Conservation (phyloP, 2,797 vertebrate species). For the Fringilla coelebs region DNA sequence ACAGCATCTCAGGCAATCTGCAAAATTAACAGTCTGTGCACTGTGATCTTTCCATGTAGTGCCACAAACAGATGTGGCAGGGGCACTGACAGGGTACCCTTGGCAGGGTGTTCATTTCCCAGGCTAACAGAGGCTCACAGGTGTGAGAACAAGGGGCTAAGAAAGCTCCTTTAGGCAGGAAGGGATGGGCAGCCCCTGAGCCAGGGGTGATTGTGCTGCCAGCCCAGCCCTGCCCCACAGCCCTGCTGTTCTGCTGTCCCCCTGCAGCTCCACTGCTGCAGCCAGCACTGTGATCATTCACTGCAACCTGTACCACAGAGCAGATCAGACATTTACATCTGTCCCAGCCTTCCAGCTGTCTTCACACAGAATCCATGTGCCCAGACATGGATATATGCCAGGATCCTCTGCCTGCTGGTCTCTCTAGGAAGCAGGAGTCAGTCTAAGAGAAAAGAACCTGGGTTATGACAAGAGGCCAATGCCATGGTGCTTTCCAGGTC, state of each 20-base stretch:
- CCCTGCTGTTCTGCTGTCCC: neutral
- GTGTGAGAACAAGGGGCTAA: neutral
- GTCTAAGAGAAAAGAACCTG: neutral
- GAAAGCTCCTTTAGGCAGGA: neutral
- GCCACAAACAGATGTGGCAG: neutral
- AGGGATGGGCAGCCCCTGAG: neutral
- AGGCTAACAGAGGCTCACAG: neutral
- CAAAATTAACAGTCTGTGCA: conserved; percentile 9
- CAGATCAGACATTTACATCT: conserved; percentile 9
- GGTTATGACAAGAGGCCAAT: neutral
- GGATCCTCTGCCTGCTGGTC: neutral
- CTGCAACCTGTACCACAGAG: neutral
- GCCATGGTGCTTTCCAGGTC: neutral
- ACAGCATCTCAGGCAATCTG: neutral
- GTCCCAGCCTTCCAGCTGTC: conserved; percentile 6
- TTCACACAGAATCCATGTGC: neutral
- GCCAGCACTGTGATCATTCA: neutral
- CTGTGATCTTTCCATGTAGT: neutral
- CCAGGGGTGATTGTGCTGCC: neutral
- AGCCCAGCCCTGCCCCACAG: neutral
- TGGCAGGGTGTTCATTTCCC: neutral
- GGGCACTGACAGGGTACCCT: neutral
- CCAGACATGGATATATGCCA: neutral
- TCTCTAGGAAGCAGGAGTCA: neutral
- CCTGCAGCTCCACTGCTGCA: neutral